phyloP scores from a whole-genome alignment of 2,113 vertebrate genomes.

The Telmatochromis sp. region DNA sequence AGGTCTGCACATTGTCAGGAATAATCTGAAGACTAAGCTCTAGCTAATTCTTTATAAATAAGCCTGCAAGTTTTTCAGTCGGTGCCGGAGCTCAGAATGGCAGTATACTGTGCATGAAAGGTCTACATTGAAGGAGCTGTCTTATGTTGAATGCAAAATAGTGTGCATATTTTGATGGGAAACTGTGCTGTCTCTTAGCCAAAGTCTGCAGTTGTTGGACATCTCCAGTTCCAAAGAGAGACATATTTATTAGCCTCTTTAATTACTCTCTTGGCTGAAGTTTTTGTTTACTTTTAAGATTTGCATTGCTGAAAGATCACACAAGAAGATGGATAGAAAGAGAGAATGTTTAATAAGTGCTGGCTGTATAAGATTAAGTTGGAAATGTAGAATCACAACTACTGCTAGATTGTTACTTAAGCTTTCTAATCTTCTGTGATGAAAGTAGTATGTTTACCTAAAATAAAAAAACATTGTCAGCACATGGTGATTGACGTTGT shows the following conservation, averaged over 20 bases:
- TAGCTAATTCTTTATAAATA: not conserved
- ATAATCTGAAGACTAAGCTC: not conserved
- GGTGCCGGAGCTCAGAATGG: not conserved
- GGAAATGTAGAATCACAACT: not conserved
- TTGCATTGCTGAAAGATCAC: not conserved
- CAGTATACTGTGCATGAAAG: not conserved
- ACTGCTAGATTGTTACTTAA: not conserved
- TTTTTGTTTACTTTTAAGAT: slow-evolving; percentile 21
- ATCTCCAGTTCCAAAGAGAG: not conserved
- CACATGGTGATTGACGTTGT: not conserved
- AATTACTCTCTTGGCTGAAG: not conserved
- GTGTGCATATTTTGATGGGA: not conserved
- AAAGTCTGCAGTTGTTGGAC: not conserved
- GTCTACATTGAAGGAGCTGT: not conserved
- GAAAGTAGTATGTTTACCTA: not conserved
- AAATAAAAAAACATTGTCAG: not conserved
- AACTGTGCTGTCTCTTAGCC: not conserved
- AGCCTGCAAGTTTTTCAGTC: not conserved
- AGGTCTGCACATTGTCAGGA: not conserved
- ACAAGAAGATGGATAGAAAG: not conserved
- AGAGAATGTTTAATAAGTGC: not conserved
- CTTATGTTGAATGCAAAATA: not conserved
- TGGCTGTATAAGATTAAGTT: not conserved
- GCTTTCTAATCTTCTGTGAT: not conserved
- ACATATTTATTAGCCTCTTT: slow-evolving; percentile 5